phyloP scores from a whole-genome alignment of 2,113 vertebrate species.

The Ictidomys tridecemlineatus region DNA sequence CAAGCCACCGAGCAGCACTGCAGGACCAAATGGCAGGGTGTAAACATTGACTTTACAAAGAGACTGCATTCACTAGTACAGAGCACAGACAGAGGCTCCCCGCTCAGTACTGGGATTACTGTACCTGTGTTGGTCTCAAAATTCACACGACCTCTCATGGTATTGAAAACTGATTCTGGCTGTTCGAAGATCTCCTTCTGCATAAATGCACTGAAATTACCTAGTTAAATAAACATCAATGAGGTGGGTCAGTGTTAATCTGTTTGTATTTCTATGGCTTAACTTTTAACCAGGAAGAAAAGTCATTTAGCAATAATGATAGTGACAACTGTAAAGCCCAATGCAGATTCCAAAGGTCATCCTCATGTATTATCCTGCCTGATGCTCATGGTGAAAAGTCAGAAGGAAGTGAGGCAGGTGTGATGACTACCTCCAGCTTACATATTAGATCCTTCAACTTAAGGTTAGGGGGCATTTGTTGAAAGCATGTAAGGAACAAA shows the following conservation, averaged over 20 bases:
- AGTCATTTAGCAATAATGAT: background rate
- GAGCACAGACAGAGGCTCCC: background rate
- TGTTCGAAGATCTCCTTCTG: slow-evolving; percentile 99
- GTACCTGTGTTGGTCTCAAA: slow-evolving; percentile 94
- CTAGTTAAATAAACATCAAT: slow-evolving; percentile 83
- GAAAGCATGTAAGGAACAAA: background rate
- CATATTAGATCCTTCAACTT: background rate
- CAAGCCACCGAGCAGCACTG: slow-evolving; percentile 95
- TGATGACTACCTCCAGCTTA: background rate
- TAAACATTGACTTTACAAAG: background rate
- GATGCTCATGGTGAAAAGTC: background rate
- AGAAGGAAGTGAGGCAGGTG: background rate
- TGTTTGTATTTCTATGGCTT: background rate
- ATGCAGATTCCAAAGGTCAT: background rate
- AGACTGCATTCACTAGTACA: accelerated
- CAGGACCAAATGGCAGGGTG: background rate
- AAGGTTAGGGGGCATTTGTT: background rate
- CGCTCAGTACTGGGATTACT: background rate
- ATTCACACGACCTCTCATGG: slow-evolving; percentile 98
- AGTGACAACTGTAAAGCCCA: background rate
- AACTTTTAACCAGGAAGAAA: slow-evolving; percentile 6
- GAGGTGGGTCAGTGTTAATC: background rate
- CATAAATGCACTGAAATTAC: slow-evolving; percentile 98
- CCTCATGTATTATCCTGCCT: background rate
- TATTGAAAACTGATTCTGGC: slow-evolving; percentile 97